phyloP scores from a whole-genome alignment of 1,140 invertebrate species.

The Sarcophaga peregrina region DNA sequence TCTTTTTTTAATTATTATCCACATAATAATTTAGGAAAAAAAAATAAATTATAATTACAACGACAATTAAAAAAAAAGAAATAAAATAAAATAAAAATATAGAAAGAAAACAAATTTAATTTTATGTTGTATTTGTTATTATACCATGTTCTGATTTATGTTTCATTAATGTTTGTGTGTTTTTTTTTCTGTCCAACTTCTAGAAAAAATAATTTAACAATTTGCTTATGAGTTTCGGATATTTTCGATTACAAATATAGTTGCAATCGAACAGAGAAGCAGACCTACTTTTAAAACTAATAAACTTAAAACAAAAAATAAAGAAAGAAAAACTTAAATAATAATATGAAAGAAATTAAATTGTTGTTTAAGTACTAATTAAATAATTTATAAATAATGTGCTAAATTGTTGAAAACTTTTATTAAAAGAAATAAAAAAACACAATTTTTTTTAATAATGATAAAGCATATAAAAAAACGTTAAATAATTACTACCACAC shows the following conservation, averaged over 20 bases:
- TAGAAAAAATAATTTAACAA: neutral
- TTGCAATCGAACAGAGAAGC: neutral
- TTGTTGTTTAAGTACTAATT: conserved; percentile 18
- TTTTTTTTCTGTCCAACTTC: neutral
- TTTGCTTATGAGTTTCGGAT: neutral
- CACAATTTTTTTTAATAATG: neutral
- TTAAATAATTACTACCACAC: too few relatives aligned
- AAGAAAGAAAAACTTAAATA: neutral
- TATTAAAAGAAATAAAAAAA: neutral
- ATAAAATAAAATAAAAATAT: too few relatives aligned
- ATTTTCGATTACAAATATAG: neutral
- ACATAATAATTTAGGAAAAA: too few relatives aligned
- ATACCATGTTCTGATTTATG: too few relatives aligned
- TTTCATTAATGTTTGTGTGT: neutral
- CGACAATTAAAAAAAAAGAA: too few relatives aligned
- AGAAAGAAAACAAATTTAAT: too few relatives aligned
- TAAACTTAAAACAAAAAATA: neutral
- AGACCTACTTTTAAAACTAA: neutral
- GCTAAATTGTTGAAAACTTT: conserved; percentile 22
- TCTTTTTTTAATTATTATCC: too few relatives aligned
- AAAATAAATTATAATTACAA: too few relatives aligned
- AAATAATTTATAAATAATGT: conserved; percentile 20
- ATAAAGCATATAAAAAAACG: neutral
- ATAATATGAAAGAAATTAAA: neutral
- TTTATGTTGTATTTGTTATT: too few relatives aligned